Conservation (phyloP, 2,113 vertebrate species). For the Agapornis roseicollis region DNA sequence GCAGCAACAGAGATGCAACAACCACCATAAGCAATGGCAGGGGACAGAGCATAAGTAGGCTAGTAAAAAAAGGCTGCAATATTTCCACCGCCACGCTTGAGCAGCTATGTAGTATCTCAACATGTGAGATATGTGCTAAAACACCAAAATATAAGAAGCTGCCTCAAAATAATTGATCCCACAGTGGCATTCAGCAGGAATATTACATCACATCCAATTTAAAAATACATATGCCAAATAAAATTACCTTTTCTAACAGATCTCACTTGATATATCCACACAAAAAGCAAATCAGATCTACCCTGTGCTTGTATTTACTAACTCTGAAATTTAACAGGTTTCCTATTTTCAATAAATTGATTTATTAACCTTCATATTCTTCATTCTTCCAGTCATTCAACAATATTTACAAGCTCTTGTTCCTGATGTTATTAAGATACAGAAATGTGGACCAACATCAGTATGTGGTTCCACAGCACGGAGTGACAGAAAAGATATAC, state of each 20-base stretch:
- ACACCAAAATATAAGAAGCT: not conserved
- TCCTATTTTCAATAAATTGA: not conserved
- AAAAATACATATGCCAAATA: not conserved
- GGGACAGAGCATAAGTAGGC: rapidly evolving
- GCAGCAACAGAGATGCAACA: rapidly evolving
- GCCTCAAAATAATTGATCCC: not conserved
- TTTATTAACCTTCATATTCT: rapidly evolving
- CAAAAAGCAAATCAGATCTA: not conserved
- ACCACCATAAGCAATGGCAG: rapidly evolving
- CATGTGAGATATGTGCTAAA: rapidly evolving
- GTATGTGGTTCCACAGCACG: rapidly evolving
- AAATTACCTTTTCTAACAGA: not conserved
- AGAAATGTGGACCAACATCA: not conserved
- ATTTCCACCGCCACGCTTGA: not conserved
- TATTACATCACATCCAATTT: not conserved
- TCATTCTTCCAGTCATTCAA: not conserved
- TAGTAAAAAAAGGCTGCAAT: not conserved
- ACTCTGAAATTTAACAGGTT: not conserved
- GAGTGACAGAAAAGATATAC: not conserved
- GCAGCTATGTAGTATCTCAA: not conserved
- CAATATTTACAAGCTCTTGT: not conserved
- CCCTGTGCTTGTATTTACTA: not conserved
- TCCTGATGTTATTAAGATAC: not conserved
- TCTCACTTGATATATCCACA: not conserved
- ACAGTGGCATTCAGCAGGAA: rapidly evolving